phyloP scores from a whole-genome alignment of 2,113 vertebrate species.

The Laticauda laticaudata region DNA sequence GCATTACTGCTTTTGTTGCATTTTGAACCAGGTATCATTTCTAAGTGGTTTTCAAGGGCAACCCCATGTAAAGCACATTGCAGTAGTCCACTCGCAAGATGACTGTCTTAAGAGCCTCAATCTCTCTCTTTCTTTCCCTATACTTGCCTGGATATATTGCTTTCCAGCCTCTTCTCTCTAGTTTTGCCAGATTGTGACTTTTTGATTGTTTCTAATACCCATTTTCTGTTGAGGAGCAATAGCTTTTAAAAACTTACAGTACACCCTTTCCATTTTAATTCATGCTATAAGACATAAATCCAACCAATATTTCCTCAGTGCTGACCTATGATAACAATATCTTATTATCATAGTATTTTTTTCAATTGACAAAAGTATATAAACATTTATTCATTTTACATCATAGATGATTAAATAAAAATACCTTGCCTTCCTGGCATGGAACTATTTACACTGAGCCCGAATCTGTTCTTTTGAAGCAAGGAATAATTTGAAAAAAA shows the following conservation, averaged over 20 bases:
- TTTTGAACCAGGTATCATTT: background rate
- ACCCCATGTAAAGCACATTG: background rate
- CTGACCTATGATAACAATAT: background rate
- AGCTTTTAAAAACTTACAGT: background rate
- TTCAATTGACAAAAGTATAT: background rate
- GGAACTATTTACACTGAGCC: background rate
- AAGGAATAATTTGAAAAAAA: background rate
- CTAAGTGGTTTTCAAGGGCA: background rate
- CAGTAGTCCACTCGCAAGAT: background rate
- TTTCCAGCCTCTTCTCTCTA: background rate
- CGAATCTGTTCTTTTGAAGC: background rate
- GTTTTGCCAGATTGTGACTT: background rate
- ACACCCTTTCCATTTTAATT: background rate
- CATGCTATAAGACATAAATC: background rate
- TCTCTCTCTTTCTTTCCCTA: background rate
- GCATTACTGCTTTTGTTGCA: background rate
- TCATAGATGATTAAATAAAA: background rate
- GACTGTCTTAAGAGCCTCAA: background rate
- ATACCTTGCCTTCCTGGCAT: background rate
- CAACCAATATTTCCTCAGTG: background rate
- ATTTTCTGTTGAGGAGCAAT: background rate
- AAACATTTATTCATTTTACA: conserved; percentile 1
- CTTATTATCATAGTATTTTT: background rate
- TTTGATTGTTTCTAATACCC: background rate
- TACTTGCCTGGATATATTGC: background rate